Evolutionary conservation across 2,888 invertebrate genomes (phyloP), one percentile per base, ranked within the genome.

Genomic region (Trisateles emortualis): DNA sequence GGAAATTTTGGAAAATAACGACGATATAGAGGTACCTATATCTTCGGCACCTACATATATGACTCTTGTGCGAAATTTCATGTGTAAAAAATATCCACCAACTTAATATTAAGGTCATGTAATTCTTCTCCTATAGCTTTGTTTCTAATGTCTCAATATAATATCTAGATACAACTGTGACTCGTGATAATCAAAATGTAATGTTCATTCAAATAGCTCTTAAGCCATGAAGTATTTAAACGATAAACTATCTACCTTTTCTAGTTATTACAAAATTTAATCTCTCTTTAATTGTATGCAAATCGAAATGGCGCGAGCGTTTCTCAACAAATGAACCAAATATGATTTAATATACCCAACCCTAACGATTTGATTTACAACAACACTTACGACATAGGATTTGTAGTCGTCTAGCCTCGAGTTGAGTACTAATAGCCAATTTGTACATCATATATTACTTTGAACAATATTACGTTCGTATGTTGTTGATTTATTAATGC

Each of bases 241-340:
- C 40, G 14, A 46, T 38, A 46, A 52, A 42, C 29, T 36, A 35
- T 36, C 24, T 36, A 36, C 39, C 46, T 36, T 59, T 42, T 43
- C 41, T 30, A 32, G 32, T 44, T 50, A 41, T 46, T 51, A 48
- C 41, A 47, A 44, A 48, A 56, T 56, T 45, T 43, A 46, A 53
- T 49, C 47, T 53, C 38, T 41, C 42, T 59, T 44, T 59, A 46
- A 68, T 62, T 68, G 50, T 59, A 61, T 54, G 52, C 45, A 59
- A 59, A 68, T 68, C 35, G 24, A 43, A 48, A 24, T 10, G 19
- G 38, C 48, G 24, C 24, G 24, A 49, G 13, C 24, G 19, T 39
- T 45, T 22, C 14, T 16, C 22, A 40, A 32, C n/a, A 32, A 60
- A 52, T 52, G 39, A 50, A 41, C 16, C n/a, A 24, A 36, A 35